Evolutionary conservation across 2,797 vertebrate genomes (phyloP).

Genomic region (Dicrostonyx torquatus): DNA sequence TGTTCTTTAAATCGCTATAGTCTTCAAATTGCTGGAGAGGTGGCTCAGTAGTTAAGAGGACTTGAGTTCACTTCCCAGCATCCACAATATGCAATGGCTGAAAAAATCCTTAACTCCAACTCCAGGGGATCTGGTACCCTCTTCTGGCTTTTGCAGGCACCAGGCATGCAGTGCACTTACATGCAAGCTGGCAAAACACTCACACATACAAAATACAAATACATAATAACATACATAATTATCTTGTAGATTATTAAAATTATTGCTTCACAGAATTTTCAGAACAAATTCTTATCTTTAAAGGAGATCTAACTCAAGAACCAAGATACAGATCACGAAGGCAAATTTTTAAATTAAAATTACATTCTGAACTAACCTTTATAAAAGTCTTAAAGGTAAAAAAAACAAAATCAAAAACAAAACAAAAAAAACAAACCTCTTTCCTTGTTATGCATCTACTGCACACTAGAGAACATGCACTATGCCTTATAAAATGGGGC

Average conservation of each 20-base stretch:
- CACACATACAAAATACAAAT: not conserved
- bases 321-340: not conserved
- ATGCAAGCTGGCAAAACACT: not conserved
- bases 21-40: not conserved
- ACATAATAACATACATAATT: not conserved
- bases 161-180: not conserved
- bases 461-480: not conserved
- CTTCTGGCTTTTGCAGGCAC: not conserved
- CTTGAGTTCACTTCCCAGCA: not conserved
- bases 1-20: not conserved
- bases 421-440: no score
- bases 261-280: not conserved
- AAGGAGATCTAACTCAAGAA: not conserved
- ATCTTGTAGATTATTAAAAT: not conserved
- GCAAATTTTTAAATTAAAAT: not conserved
- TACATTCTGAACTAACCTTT: not conserved
- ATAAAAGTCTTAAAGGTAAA: not conserved
- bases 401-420: not conserved
- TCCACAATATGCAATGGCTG: not conserved
- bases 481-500: not conserved
- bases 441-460: constrained; percentile 13
- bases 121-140: not conserved
- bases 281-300: constrained; percentile 1
- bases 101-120: not conserved
- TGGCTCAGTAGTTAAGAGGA: not conserved